Evolutionary conservation across 2,888 invertebrate species (phyloP), one percentile per base, ranked within the genome.

Genomic region (Meghimatium bilineatum): DNA sequence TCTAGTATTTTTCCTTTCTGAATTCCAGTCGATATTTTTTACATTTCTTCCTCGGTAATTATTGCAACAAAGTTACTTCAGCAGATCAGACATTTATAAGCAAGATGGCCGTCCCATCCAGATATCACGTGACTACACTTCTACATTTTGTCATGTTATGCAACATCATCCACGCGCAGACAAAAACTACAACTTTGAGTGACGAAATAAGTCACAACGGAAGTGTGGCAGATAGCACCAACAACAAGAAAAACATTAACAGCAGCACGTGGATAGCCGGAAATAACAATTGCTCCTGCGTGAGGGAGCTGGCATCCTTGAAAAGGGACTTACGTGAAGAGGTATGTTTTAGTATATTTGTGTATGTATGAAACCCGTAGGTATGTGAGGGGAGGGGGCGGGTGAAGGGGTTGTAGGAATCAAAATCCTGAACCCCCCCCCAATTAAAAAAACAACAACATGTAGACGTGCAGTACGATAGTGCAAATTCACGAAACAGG

Each of bases 281-380:
- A 12, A 67, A 60, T 34, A 60, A 32, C 60, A 87, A 87, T 79
- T 87, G 87, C 77, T 78, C 86, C 34, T 87, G 87, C 72, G 75
- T 69, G 0, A 77, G 79, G 10, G 86, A 87, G 66, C 71, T 87
- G 81, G 69, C 74, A 23, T 77, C 83, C 10, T 56, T 87, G 63
- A 84, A 85, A 60, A 80, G 80, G 52, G 87, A 86, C 66, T 44
- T 87, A 52, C 82, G 83, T 29, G 82, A 84, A 52, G 87, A 87
- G 81, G 75, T 83, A 63, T 38, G 75, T 26, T 10, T 26, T 56
- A 10, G 8, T 32, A 1, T n/a, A n/a, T n/a, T n/a, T n/a, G n/a
- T n/a, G n/a, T n/a, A n/a, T n/a, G n/a, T n/a, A n/a, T n/a, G n/a
- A n/a, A n/a, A n/a, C n/a, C n/a, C n/a, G n/a, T n/a, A n/a, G n/a